Conservation (phyloP, 2,113 vertebrate species). For the Thalassoma bifasciatum region DNA sequence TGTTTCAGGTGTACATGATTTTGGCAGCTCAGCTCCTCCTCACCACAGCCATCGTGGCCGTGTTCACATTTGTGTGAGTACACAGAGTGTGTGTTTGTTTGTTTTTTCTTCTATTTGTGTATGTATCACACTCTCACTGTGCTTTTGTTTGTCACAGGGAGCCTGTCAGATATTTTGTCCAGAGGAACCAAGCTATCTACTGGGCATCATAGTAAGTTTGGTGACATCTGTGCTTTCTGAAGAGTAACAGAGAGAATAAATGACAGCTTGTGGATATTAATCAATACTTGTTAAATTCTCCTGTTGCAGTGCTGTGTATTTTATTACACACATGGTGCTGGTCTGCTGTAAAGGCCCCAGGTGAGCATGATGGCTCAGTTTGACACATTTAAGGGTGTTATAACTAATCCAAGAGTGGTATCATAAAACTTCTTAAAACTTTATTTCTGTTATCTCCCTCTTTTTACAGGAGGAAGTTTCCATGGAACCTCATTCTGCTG, state of each 20-base stretch:
- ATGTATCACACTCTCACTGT: background rate
- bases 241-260: background rate
- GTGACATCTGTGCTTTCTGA: background rate
- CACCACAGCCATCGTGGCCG: conserved; percentile 88
- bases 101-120: background rate
- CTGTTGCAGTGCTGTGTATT: conserved; percentile 87
- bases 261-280: background rate
- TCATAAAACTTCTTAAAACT: no score
- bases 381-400: no score
- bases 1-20: conserved; percentile 92
- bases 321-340: conserved; percentile 89
- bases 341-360: conserved; percentile 93
- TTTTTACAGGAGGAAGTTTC: conserved; percentile 89
- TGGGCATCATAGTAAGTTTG: conserved; percentile 92
- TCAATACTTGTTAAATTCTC: conserved; percentile 27
- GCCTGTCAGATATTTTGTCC: conserved; percentile 77
- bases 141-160: conserved; percentile 68
- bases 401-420: no score
- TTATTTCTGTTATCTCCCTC: background rate
- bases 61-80: conserved; percentile 90
- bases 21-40: conserved; percentile 90
- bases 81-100: background rate
- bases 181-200: conserved; percentile 82
- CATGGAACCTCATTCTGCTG: conserved; percentile 95
- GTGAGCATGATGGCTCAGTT: conserved; percentile 82